phyloP scores from a whole-genome alignment of 2,113 vertebrate genomes.

The Tautogolabrus adspersus region DNA sequence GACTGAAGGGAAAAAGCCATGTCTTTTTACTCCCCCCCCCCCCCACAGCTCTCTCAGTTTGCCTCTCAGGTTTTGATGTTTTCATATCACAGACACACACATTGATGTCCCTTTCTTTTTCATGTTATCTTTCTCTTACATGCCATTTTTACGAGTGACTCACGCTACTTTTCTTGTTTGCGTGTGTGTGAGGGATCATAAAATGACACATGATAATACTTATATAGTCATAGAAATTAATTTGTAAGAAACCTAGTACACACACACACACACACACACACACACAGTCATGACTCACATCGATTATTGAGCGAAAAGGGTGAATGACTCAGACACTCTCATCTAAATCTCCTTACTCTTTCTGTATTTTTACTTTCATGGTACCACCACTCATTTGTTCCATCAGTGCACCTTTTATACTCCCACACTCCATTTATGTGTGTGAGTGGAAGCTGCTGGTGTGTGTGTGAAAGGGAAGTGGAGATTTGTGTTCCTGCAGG shows the following conservation, averaged over 20 bases:
- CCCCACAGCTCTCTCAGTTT: constrained; percentile 21
- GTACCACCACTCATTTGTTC: constrained; percentile 13
- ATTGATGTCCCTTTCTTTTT: constrained; percentile 36
- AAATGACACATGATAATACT: constrained; percentile 11
- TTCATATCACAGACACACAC: constrained; percentile 54
- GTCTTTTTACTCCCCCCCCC: not conserved
- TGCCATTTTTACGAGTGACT: constrained; percentile 38
- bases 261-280: constrained; percentile 19
- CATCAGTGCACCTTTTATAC: constrained; percentile 13
- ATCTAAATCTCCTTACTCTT: not conserved
- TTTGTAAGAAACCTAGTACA: constrained; percentile 18
- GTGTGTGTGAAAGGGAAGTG: not conserved
- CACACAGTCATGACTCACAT: constrained; percentile 50
- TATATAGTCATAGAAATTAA: not conserved
- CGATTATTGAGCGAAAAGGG: constrained; percentile 41
- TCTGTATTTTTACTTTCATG: constrained; percentile 10
- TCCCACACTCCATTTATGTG: not conserved
- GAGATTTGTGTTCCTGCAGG: constrained; percentile 13
- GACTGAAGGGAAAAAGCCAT: constrained; percentile 14
- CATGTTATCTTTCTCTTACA: constrained; percentile 49
- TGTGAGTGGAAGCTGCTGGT: not conserved
- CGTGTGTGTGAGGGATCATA: constrained; percentile 5
- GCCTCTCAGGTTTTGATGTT: constrained; percentile 15
- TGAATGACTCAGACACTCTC: constrained; percentile 49
- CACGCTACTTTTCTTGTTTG: constrained; percentile 27